Evolutionary conservation across 2,888 invertebrate genomes (phyloP).

Genomic region (Anoplius nigerrimus): DNA sequence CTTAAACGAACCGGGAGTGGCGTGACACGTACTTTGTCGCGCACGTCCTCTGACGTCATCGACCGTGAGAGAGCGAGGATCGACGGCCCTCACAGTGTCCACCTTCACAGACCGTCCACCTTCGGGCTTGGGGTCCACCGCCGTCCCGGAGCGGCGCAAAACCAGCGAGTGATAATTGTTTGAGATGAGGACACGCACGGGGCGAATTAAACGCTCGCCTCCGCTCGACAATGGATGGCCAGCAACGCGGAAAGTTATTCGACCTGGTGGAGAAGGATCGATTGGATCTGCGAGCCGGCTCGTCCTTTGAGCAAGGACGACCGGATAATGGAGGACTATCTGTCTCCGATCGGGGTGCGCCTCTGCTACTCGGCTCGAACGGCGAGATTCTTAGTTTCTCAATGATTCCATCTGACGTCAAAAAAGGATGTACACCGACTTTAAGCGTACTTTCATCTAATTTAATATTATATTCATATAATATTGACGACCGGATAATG

Average conservation of each 20-base stretch:
- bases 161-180: constrained; percentile 3
- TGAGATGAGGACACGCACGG: background rate
- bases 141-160: background rate
- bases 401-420: too few relatives aligned
- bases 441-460: too few relatives aligned
- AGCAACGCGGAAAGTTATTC: constrained; percentile 5
- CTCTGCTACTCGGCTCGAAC: too few relatives aligned
- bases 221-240: constrained; percentile 2
- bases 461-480: too few relatives aligned
- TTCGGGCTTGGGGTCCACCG: background rate
- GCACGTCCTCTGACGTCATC: constrained; percentile 65
- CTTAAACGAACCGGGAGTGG: constrained; percentile 69
- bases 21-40: constrained; percentile 72
- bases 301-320: constrained; percentile 3
- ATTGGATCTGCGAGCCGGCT: background rate
- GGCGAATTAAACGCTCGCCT: background rate
- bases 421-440: too few relatives aligned
- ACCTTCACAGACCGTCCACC: background rate
- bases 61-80: constrained; percentile 54
- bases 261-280: background rate
- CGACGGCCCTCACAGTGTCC: background rate
- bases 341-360: too few relatives aligned
- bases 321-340: background rate
- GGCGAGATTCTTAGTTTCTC: too few relatives aligned
- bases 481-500: constrained; percentile 4